Base-by-base conservation (phyloP, 2,888 invertebrate species). In the Cephus pulcher region DNA sequence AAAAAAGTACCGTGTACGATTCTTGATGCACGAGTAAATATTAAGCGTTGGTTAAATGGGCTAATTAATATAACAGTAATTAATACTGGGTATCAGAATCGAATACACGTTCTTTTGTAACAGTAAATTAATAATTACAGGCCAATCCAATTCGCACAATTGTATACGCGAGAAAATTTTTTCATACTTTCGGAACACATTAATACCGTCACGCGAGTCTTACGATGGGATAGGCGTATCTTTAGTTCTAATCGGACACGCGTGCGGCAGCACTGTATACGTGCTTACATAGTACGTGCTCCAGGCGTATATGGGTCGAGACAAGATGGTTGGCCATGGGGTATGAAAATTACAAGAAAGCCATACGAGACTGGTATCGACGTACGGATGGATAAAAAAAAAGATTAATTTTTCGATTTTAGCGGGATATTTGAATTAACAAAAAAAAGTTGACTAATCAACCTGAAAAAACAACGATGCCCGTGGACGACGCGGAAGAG, bases 271-370 rank as follows among this genome's bases (percentile, higher is more conserved):
- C 23, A 56, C 56, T 56, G 76, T 74, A 15, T 56, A 69, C 71
- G 78, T 78, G 79, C 76, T 80, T 12, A 79, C 79, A 75, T 69
- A 37, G 37, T 79, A 80, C 80, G 80, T 80, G 79, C 78, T 76
- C 78, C 75, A 79, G 78, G 79, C 76, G 79, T 80, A 80, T 80
- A 78, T 81, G 81, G 81, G 81, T 79, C 81, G 80, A 79, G 80
- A 80, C 78, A 80, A 78, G 75, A 69, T 34, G 78, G 80, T 79
- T 79, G 81, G 79, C 79, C 80, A 80, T 79, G 69, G 75, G 78
- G 80, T 76, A 68, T 69, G 74, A 23, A 15, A 1, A 23, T 56
- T 56, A 56, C 23, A 23, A 56, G 9, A 9, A 6, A 23, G 23
- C 9, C 56, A 15, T 23, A 0, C 2, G 23, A 4, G 6, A 56